Evolutionary conservation across 2,113 vertebrate genomes (phyloP), one percentile per base, ranked within the genome.

Genomic region (Proterorhinus semilunaris): DNA sequence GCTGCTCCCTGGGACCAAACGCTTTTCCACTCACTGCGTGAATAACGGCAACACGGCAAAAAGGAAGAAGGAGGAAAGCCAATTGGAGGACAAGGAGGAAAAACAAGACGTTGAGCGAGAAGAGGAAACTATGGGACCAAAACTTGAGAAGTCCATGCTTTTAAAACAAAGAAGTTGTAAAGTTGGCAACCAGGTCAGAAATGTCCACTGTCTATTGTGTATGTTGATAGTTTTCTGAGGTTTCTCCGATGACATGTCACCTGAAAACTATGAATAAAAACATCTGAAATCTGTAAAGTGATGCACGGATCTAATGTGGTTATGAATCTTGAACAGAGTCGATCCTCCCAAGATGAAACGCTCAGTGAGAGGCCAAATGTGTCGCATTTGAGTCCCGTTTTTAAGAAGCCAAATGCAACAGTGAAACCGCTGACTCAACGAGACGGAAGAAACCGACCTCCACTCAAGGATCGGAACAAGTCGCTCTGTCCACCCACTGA

Each of bases 81-180:
- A 71, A 61, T 90, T 91, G 55, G 94, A 94, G 64, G 92, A 90
- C 74, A 91, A 95, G 46, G 44, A 62, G 10, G n/a, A 53, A 7
- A 36, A 21, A 27, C 52, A 6, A 15, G 59, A 49, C 12, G n/a
- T 3, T 2, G 0, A 6, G 1, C 6, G 62, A 55, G n/a, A 44
- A 46, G 45, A 52, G 54, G 45, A 62, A 10, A 2, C 45, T 64
- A 6, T 10, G 6, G 9, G 71, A 81, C 6, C 5, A 7, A 36
- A 15, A 50, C 17, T 68, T 45, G 6, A 54, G 53, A 27, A 45
- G 11, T 6, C 27, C 4, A 3, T 46, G 12, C 27, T 27, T 53
- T 10, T 36, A 7, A 65, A 10, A 13, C 44, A 8, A 3, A 65
- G n/a, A 16, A 52, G 52, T 68, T 58, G 75, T 43, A 62, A 17